Percentiles rank a stretch among this genome's conserved stretches.
Conservation (phyloP, 2,888 invertebrate genomes). For the Polydrusus cervinus region DNA sequence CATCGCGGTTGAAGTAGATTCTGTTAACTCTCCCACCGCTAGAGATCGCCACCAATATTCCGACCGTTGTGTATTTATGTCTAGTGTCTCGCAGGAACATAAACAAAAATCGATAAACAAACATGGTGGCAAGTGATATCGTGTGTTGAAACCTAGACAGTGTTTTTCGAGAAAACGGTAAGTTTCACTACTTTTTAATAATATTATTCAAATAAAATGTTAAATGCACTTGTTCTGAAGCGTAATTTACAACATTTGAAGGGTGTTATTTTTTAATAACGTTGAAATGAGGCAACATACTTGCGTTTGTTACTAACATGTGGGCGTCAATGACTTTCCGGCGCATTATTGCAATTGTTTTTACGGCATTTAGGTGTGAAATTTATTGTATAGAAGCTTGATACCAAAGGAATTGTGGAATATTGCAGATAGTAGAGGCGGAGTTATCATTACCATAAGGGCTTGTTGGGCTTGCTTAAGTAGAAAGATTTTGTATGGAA, state of each 20-base stretch:
- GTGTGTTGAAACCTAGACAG: conserved; percentile 63
- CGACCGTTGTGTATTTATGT: neutral
- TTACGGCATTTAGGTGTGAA: neutral
- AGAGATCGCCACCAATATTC: neutral
- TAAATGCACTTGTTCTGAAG: neutral
- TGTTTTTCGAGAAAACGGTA: conserved; percentile 66
- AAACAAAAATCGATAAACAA: conserved; percentile 70
- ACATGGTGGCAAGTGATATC: conserved; percentile 68
- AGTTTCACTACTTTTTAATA: conserved; percentile 57
- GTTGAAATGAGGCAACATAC: conserved; percentile 63
- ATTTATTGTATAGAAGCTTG: no score
- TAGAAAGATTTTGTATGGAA: no score
- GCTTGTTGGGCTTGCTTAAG: no score
- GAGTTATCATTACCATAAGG: no score
- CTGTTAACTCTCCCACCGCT: no score
- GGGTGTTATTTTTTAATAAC: conserved; percentile 60
- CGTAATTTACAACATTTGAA: conserved; percentile 1
- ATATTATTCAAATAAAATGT: neutral
- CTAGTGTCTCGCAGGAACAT: conserved; percentile 52
- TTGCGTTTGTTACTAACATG: conserved; percentile 67
- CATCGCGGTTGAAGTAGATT: no score
- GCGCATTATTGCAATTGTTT: conserved; percentile 13
- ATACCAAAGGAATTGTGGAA: no score
- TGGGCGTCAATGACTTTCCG: conserved; percentile 65
- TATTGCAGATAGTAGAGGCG: no score